These are phyloP conservation scores for Drosophila setifemur DNA, from an alignment of 1,140 invertebrate genomes.

Conservation along the genomic window DNA sequence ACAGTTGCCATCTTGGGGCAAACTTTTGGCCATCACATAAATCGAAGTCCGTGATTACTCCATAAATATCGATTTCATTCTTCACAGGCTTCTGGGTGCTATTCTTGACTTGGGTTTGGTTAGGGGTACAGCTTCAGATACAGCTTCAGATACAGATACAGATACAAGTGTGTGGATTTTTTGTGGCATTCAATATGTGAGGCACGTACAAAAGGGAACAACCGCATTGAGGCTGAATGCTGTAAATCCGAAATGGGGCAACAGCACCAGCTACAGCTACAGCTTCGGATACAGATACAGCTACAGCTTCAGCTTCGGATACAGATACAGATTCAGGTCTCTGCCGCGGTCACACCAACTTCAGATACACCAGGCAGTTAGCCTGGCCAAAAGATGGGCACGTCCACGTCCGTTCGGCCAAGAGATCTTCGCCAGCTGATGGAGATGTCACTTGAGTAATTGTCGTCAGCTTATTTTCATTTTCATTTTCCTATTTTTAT, in stretches of 20 bases:
- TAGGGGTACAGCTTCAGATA: too few species aligned
- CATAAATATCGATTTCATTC: slow-evolving; percentile 28
- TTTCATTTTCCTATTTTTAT: slow-evolving; percentile 43
- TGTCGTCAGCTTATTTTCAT: slow-evolving; percentile 67
- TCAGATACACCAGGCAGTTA: not conserved
- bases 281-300: not conserved
- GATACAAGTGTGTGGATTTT: not conserved
- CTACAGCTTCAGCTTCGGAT: not conserved
- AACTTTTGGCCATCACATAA: slow-evolving; percentile 4
- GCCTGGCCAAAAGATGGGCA: slow-evolving; percentile 37
- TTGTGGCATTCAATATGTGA: slow-evolving; percentile 62
- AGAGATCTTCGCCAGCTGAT: slow-evolving; percentile 52
- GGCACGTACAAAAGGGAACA: slow-evolving; percentile 51
- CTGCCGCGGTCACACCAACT: too few species aligned
- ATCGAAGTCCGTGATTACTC: slow-evolving; percentile 25
- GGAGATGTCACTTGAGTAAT: slow-evolving; percentile 81
- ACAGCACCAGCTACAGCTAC: slow-evolving; percentile 8
- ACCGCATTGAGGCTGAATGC: slow-evolving; percentile 52
- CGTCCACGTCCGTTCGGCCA: slow-evolving; percentile 33
- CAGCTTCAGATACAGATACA: too few species aligned
- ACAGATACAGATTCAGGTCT: not conserved
- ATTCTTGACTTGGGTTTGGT: too few species aligned
- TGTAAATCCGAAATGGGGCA: slow-evolving; percentile 38
- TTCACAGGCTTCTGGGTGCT: not conserved
- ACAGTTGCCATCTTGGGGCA: slow-evolving; percentile 3